Evolutionary conservation across 2,888 invertebrate species (phyloP).

Genomic region (Sphaerophoria rueppellii): DNA sequence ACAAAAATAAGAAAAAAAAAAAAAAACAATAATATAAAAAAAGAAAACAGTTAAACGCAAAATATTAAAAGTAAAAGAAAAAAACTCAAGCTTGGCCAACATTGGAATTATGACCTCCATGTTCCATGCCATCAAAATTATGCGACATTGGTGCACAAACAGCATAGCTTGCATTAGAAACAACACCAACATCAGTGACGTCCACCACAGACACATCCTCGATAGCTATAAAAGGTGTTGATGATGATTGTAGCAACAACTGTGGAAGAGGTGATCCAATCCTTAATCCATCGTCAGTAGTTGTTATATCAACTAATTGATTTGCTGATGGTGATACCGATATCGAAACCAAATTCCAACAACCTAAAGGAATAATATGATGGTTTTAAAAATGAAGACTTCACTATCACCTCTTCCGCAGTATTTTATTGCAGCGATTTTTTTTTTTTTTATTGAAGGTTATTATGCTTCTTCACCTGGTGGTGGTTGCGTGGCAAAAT

Average conservation of each 20-base stretch:
- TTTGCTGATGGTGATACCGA: conserved; percentile 9
- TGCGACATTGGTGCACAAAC: conserved; percentile 70
- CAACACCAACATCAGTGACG: conserved; percentile 72
- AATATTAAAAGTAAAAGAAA: conserved; percentile 22
- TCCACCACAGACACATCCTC: conserved; percentile 70
- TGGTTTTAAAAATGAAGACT: conserved; percentile 39
- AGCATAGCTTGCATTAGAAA: conserved; percentile 71
- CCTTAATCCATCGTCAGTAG: conserved; percentile 26
- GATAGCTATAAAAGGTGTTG: conserved; percentile 64
- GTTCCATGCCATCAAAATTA: conserved; percentile 70
- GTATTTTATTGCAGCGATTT: conserved; percentile 49
- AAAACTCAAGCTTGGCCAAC: conserved; percentile 67
- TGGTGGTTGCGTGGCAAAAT: conserved; percentile 66
- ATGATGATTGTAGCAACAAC: conserved; percentile 47
- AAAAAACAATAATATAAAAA: conserved; percentile 12
- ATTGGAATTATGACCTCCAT: conserved; percentile 71
- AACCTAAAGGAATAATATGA: conserved; percentile 6
- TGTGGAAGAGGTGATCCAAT: conserved; percentile 71
- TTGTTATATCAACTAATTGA: conserved; percentile 40
- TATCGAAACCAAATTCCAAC: not conserved
- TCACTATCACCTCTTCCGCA: conserved; percentile 66
- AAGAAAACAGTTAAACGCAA: conserved; percentile 37
- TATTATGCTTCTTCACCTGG: conserved; percentile 74
- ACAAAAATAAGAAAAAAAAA: conserved; percentile 10
- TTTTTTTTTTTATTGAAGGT: conserved; percentile 50